Base-by-base conservation (phyloP, 2,888 invertebrate species). In the Harmothoe impar region DNA sequence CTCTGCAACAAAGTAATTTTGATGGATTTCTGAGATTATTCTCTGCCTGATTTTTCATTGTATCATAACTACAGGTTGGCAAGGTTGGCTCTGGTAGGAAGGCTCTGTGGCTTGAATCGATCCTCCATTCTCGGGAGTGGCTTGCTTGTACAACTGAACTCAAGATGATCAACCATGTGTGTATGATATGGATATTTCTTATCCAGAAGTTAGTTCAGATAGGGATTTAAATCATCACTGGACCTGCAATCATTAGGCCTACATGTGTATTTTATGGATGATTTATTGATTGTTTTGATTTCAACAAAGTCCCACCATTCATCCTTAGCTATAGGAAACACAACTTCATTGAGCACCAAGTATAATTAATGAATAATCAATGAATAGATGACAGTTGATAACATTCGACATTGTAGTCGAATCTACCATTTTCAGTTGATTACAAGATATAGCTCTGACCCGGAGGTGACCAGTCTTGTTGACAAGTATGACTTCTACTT, bases 61-160 rank as follows among this genome's bases (percentile, higher is more conserved):
- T 43, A 7, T 10, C 43, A 43, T 43, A 43, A 15, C 33, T 56
- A 33, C 86, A 92, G 92, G 81, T 92, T 15, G 89, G 85, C 62
- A 91, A 72, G 68, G 0, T 54, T 17, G 92, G 91, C 20, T 25
- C 86, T 3, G 78, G 81, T 3, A 88, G 90, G n/a, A 85, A 51
- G 33, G 90, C 90, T 20, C 81, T 89, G 81, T 92, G 91, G 91
- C 25, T 92, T 20, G 92, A 92, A 62, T 89, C 92, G 15, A 72
- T 90, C n/a, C 92, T 91, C 54, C 92, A 92, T 62, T 92, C 92
- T 62, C 81, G 92, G n/a, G 92, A 92, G 84, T 92, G 92, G 92
- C 85, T 92, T 20, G 85, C 92, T n/a, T 33, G 89, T 17, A 91
- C 92, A 54, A 92, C 92, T 20, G 56, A 89, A 23, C 72, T 92